A percentile compares a stretch with the other conserved stretches of the same genome.
phyloP scores from a whole-genome alignment of 2,113 vertebrate species.

The Pedetes capensis region DNA sequence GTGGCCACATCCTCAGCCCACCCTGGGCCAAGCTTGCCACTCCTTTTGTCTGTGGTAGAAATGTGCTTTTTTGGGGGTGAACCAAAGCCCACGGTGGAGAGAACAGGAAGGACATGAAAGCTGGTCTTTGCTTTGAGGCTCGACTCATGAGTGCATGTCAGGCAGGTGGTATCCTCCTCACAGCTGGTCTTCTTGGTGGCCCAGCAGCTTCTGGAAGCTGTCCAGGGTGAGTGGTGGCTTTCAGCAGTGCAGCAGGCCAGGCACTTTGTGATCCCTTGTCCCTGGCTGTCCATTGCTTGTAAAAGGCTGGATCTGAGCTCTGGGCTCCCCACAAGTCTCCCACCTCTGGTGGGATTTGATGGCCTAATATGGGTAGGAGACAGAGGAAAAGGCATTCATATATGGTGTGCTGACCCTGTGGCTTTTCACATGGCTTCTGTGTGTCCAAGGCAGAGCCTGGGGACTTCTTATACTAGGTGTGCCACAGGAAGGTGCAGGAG shows the following conservation, averaged over 20 bases:
- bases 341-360: not conserved
- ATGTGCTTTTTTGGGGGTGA: not conserved
- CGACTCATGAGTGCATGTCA: not conserved
- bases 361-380: not conserved
- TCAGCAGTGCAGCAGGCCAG: not conserved
- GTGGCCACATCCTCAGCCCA: not conserved
- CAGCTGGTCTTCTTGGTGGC: not conserved
- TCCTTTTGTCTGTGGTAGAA: not conserved
- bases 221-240: not conserved
- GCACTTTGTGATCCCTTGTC: not conserved
- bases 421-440: too few relatives aligned
- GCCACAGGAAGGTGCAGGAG: not conserved
- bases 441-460: not conserved
- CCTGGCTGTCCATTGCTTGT: not conserved
- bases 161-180: not conserved
- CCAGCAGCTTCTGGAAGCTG: not conserved
- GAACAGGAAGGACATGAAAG: not conserved
- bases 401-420: too few relatives aligned
- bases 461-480: not conserved
- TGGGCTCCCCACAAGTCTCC: fast-evolving
- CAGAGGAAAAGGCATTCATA: not conserved
- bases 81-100: not conserved
- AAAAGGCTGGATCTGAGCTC: not conserved
- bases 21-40: too few relatives aligned
- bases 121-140: not conserved